These are phyloP conservation scores for Drosophila subsilvestris DNA, from an alignment of 2,888 invertebrate species.

Conservation along the genomic window DNA sequence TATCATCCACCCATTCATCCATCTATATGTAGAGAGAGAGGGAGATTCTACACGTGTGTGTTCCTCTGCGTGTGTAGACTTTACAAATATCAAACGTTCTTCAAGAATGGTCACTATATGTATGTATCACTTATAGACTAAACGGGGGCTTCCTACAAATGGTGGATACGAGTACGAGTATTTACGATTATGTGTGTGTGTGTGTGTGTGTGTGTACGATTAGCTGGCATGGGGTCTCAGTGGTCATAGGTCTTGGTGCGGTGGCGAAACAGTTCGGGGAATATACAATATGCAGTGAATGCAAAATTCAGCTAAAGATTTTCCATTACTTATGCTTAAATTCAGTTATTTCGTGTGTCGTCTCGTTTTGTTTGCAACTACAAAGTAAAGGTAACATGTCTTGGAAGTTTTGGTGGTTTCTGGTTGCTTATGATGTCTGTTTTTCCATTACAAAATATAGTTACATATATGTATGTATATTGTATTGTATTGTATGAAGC, in stretches of 20 bases:
- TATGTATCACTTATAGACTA: constrained; percentile 35
- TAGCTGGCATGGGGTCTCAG: constrained; percentile 64
- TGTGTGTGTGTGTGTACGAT: constrained; percentile 8
- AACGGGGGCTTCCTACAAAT: constrained; percentile 33
- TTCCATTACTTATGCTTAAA: constrained; percentile 64
- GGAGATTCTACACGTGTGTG: constrained; percentile 53
- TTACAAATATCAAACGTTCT: constrained; percentile 61
- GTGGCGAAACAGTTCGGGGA: constrained; percentile 34
- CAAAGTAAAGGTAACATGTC: constrained; percentile 73
- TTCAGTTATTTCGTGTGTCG: constrained; percentile 53
- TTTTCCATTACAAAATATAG: constrained; percentile 41
- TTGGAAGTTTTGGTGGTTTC: constrained; percentile 77
- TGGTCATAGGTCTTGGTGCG: constrained; percentile 40
- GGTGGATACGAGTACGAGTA: constrained; percentile 15
- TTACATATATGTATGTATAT: neutral
- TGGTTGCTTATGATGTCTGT: constrained; percentile 61
- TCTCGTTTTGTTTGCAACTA: constrained; percentile 44
- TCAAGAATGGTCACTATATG: constrained; percentile 44
- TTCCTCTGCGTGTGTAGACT: constrained; percentile 55
- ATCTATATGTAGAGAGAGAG: neutral
- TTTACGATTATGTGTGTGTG: constrained; percentile 11
- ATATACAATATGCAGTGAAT: constrained; percentile 41
- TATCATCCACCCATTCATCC: constrained; percentile 34
- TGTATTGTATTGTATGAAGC: constrained; percentile 47
- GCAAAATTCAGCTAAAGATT: constrained; percentile 63